Conservation (phyloP, 2,797 vertebrate species). For the Peromyscus nudipes region DNA sequence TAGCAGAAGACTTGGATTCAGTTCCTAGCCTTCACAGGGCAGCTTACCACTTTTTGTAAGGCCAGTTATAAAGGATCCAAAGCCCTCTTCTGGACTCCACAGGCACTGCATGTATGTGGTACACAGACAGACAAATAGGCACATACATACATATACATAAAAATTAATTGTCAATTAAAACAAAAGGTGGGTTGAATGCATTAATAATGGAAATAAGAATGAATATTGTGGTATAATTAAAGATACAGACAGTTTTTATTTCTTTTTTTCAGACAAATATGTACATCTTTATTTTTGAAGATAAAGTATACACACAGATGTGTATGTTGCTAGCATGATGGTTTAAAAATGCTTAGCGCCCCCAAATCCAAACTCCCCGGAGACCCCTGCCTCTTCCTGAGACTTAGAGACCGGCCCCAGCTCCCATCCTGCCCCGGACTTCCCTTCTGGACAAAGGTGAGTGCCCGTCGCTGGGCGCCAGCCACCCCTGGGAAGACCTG, state of each 20-base stretch:
- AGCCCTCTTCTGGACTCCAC: neutral
- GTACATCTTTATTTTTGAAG: neutral
- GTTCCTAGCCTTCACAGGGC: neutral
- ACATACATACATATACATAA: neutral
- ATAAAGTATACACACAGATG: neutral
- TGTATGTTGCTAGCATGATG: neutral
- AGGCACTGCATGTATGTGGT: neutral
- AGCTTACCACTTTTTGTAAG: neutral
- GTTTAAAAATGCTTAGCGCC: neutral
- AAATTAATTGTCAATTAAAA: neutral
- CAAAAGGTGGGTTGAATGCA: neutral
- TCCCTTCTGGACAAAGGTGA: too few species aligned
- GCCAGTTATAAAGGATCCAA: neutral
- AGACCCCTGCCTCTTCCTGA: too few species aligned
- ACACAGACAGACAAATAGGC: neutral
- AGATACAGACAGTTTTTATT: neutral
- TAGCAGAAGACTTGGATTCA: neutral
- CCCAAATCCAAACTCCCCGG: too few species aligned
- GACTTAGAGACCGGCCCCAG: too few species aligned
- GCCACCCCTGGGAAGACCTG: too few species aligned
- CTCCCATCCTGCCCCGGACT: too few species aligned
- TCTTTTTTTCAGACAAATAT: neutral
- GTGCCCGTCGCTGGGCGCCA: too few species aligned
- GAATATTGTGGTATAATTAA: neutral
- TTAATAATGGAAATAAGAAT: neutral